Percentiles rank a stretch among this genome's conserved stretches.
Evolutionary conservation across 2,113 vertebrate species (phyloP).

Genomic region (Phoxinus phoxinus): DNA sequence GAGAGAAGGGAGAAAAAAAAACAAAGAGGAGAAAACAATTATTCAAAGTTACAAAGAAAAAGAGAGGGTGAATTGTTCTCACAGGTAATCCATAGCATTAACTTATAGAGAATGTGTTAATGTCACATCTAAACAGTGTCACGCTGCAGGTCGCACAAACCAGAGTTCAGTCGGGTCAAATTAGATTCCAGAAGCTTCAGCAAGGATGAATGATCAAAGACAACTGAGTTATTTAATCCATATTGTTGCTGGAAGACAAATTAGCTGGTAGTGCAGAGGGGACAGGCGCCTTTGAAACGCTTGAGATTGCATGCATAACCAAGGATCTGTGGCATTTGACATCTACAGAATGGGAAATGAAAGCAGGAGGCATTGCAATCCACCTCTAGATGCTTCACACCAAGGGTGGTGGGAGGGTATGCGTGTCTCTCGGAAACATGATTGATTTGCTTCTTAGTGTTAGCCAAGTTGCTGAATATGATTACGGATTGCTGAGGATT

Average conservation of each 20-base stretch:
- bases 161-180: conserved; percentile 10
- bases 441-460: conserved; percentile 55
- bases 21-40: not conserved
- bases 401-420: conserved; percentile 13
- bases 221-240: conserved; percentile 50
- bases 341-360: conserved; percentile 52
- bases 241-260: conserved; percentile 53
- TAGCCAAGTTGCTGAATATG: conserved; percentile 43
- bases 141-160: not conserved
- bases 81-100: conserved; percentile 9
- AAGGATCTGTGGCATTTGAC: conserved; percentile 28
- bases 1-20: not conserved
- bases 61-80: not conserved
- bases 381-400: conserved; percentile 39
- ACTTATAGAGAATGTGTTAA: not conserved
- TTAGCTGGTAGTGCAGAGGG: conserved; percentile 36
- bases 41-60: conserved; percentile 10
- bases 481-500: conserved; percentile 53
- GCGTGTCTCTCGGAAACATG: conserved; percentile 38
- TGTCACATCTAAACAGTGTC: not conserved
- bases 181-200: conserved; percentile 19
- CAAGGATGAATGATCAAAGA: conserved; percentile 43
- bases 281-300: conserved; percentile 48
- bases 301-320: conserved; percentile 46
- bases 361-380: conserved; percentile 30